A percentile compares a stretch with the other conserved stretches of the same genome.
These are phyloP conservation scores for Naja naja DNA, from an alignment of 2,113 vertebrate species.

Conservation along the genomic window DNA sequence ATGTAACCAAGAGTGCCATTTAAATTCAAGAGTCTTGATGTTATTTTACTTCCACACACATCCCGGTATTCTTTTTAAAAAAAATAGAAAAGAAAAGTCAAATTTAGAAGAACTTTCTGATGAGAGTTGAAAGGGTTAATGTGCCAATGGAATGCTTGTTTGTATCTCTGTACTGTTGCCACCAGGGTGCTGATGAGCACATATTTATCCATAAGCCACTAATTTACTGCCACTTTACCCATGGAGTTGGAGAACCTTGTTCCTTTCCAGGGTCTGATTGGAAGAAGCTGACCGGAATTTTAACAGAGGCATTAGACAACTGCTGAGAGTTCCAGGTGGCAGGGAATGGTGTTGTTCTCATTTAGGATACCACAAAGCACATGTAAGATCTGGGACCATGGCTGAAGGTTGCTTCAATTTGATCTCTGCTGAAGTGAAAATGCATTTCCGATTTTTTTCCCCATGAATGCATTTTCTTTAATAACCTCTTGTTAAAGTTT, in stretches of 20 bases:
- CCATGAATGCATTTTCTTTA: conserved; percentile 29
- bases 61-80: background rate
- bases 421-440: conserved; percentile 33
- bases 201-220: conserved; percentile 87
- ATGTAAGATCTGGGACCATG: conserved; percentile 48
- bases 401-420: background rate
- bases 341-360: conserved; percentile 71
- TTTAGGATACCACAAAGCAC: conserved; percentile 72
- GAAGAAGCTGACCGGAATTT: conserved; percentile 86
- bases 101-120: conserved; percentile 1
- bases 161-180: conserved; percentile 61
- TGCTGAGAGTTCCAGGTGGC: conserved; percentile 76
- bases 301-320: conserved; percentile 79
- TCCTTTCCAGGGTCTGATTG: conserved; percentile 83
- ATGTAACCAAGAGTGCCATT: background rate
- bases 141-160: conserved; percentile 58
- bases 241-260: conserved; percentile 78
- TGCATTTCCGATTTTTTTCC: conserved; percentile 34
- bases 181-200: conserved; percentile 82
- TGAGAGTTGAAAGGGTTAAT: conserved; percentile 54
- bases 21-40: background rate
- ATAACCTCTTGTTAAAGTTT: conserved; percentile 22
- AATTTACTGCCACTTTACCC: conserved; percentile 89
- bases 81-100: background rate
- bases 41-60: background rate